Evolutionary conservation across 2,888 invertebrate species (phyloP), one percentile per base, ranked within the genome.

Genomic region (Elegia similella): DNA sequence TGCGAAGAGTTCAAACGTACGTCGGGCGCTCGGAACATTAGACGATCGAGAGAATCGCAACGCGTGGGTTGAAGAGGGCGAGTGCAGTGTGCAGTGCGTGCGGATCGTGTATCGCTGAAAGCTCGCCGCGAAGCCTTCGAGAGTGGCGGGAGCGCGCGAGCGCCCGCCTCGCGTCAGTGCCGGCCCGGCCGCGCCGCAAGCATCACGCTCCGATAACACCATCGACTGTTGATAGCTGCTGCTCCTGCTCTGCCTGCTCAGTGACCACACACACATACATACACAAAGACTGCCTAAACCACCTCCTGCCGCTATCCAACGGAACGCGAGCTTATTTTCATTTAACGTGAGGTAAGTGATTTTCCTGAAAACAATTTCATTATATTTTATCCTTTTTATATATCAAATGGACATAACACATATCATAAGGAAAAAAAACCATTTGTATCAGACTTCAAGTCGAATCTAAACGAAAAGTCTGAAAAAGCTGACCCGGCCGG

Each of bases 31-130:
- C 88, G 75, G 81, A 80, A 88, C 89, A 87, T 88, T 87, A 88
- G 89, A 89, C 90, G 90, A 78, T 86, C 85, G 80, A 86, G 85
- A 85, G 86, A 84, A 85, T 85, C 87, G 86, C 85, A 85, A 80
- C 85, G 86, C 84, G 87, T 84, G 85, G 86, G 82, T 86, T 85
- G 82, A 84, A 84, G 80, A 84, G 84, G 87, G 86, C 88, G 87
- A 88, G 89, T 90, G 90, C 90, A 90, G 89, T 90, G 91, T 90
- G 90, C 90, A 89, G 89, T 88, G 89, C 88, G 88, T 87, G 83
- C 83, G 83, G 84, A 78, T 83, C 84, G 80, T 84, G 88, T 87
- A 85, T 84, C 77, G 86, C 89, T 88, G 89, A 90, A 89, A 90
- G 89, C 89, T 89, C 84, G 85, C 86, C 75, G 85, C 83, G 85